Conservation (phyloP, 2,113 vertebrate species). For the Entelurus aequoreus region DNA sequence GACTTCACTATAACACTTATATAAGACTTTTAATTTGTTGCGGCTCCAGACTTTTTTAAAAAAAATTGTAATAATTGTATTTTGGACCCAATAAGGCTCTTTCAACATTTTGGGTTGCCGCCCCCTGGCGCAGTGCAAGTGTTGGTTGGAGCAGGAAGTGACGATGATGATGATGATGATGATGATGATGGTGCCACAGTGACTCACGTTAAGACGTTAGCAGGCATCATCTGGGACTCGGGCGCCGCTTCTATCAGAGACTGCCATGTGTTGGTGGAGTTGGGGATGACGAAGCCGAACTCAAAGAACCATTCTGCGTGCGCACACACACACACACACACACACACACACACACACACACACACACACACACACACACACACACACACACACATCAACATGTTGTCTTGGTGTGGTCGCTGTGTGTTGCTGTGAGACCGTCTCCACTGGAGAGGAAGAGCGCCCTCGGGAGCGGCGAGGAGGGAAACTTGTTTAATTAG, state of each 20-base stretch:
- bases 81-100: too few species aligned
- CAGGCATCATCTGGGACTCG: slow-evolving; percentile 99
- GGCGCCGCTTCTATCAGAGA: slow-evolving; percentile 98
- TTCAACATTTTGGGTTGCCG: too few species aligned
- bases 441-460: too few species aligned
- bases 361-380: slow-evolving; percentile 7
- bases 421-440: too few species aligned
- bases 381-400: slow-evolving; percentile 5
- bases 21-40: too few species aligned
- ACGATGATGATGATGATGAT: too few species aligned
- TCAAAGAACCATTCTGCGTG: slow-evolving; percentile 97
- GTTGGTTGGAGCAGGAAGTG: background rate
- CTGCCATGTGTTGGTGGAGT: slow-evolving; percentile 99
- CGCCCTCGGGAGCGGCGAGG: too few species aligned
- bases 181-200: background rate
- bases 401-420: background rate
- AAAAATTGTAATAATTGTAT: too few species aligned
- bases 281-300: slow-evolving; percentile 98
- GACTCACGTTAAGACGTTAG: slow-evolving; percentile 95
- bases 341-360: background rate
- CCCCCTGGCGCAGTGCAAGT: background rate
- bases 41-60: too few species aligned
- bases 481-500: too few species aligned
- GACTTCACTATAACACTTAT: too few species aligned
- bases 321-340: slow-evolving; percentile 17